Evolutionary conservation across 2,797 vertebrate genomes (phyloP).

Genomic region (Mormyrops boulengeri): DNA sequence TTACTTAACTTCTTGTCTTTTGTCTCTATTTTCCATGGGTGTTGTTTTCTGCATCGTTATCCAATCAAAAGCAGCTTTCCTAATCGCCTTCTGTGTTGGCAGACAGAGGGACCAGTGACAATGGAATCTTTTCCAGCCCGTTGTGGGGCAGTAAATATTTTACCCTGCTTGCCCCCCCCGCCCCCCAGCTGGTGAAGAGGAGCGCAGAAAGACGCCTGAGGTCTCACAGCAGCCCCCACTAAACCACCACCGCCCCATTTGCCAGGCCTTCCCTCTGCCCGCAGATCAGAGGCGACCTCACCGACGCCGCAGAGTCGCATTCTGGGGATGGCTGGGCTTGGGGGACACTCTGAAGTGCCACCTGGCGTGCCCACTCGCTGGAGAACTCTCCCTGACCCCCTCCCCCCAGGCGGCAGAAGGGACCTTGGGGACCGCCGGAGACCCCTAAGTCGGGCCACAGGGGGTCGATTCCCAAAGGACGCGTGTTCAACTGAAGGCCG

Average conservation of each 20-base stretch:
- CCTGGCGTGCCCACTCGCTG: conserved; percentile 55
- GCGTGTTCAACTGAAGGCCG: conserved; percentile 45
- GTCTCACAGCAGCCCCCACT: neutral
- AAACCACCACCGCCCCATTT: conserved; percentile 49
- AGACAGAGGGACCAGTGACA: neutral
- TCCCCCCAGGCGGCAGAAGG: neutral
- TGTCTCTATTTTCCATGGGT: neutral
- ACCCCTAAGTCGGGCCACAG: conserved; percentile 45
- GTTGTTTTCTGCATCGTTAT: neutral
- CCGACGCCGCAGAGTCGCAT: conserved; percentile 75
- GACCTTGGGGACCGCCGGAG: conserved; percentile 31
- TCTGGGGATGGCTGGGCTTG: conserved; percentile 64
- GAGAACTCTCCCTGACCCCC: conserved; percentile 59
- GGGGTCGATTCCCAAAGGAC: conserved; percentile 49
- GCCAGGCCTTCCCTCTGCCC: conserved; percentile 42
- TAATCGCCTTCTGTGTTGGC: neutral
- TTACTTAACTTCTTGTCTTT: neutral
- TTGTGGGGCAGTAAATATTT: neutral
- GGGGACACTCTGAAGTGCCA: conserved; percentile 63
- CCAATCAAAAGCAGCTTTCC: neutral
- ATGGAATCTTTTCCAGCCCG: neutral
- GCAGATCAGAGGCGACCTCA: conserved; percentile 61
- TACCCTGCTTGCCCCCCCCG: neutral
- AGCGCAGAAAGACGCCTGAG: conserved; percentile 8
- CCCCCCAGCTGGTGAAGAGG: neutral